Percentiles rank a stretch among this genome's conserved stretches.
Evolutionary conservation across 2,888 invertebrate species (phyloP).

Genomic region (Mesoligia furuncula): DNA sequence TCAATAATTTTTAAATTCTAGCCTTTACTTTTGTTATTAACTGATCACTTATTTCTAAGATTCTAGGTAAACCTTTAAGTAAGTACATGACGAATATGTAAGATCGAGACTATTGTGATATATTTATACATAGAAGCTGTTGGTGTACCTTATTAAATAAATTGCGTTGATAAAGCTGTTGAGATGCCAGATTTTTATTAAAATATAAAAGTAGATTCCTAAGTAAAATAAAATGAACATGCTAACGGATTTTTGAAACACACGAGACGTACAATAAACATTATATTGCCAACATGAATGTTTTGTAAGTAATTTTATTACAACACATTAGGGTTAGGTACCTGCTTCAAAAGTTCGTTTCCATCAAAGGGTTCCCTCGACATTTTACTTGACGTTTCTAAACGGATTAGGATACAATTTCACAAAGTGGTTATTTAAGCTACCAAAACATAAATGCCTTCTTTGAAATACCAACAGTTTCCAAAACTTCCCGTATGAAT

Average conservation of each 20-base stretch:
- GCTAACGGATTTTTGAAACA: not conserved
- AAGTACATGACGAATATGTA: too few species aligned
- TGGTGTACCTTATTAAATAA: too few species aligned
- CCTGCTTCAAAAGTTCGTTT: conserved; percentile 13
- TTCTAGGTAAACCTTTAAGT: not conserved
- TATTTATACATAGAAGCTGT: too few species aligned
- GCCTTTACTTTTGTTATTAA: not conserved
- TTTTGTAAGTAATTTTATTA: conserved; percentile 19
- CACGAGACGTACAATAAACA: not conserved
- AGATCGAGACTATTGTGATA: not conserved
- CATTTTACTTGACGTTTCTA: not conserved
- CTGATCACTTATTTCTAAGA: not conserved
- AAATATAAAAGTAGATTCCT: not conserved
- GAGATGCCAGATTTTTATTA: not conserved
- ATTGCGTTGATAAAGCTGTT: not conserved
- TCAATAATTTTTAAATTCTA: not conserved
- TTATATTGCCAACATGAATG: conserved; percentile 4
- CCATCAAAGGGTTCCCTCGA: not conserved
- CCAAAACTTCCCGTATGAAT: not conserved
- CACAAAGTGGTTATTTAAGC: conserved; percentile 1
- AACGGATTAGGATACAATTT: conserved; percentile 25
- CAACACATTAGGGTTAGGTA: conserved; percentile 7
- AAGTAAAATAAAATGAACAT: not conserved
- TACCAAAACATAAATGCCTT: conserved; percentile 4
- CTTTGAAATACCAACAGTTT: not conserved